phyloP scores from a whole-genome alignment of 2,888 invertebrate genomes.

The Dorcus hopei region DNA sequence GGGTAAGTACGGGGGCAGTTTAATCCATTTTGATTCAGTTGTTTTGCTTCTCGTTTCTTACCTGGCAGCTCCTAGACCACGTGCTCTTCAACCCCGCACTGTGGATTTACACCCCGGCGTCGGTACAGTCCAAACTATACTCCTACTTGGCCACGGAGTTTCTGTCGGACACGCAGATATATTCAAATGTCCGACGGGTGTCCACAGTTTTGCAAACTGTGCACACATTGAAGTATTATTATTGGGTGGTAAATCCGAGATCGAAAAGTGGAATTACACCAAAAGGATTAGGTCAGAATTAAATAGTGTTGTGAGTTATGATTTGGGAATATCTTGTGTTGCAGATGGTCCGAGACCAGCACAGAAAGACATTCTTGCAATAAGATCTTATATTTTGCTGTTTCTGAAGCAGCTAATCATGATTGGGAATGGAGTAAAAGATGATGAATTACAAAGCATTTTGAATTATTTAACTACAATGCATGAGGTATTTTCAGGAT shows the following conservation, averaged over 20 bases:
- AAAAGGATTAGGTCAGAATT: constrained; percentile 82
- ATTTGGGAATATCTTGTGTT: constrained; percentile 29
- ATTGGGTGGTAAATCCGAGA: constrained; percentile 96
- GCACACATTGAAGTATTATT: constrained; percentile 98
- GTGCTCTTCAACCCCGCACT: constrained; percentile 98
- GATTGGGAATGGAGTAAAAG: constrained; percentile 95
- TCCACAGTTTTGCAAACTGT: constrained; percentile 97
- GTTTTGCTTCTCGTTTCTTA: constrained; percentile 86
- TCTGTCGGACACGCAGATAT: constrained; percentile 94
- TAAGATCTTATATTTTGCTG: constrained; percentile 90
- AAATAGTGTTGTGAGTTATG: background rate
- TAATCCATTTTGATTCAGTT: constrained; percentile 70
- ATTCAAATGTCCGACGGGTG: constrained; percentile 93
- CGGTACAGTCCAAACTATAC: constrained; percentile 92
- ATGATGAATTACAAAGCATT: constrained; percentile 97
- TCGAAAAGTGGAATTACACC: constrained; percentile 93
- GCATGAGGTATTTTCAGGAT: constrained; percentile 71
- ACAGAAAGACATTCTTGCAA: constrained; percentile 90
- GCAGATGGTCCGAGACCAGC: constrained; percentile 91
- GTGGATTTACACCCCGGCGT: constrained; percentile 97
- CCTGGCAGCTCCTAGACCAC: constrained; percentile 97
- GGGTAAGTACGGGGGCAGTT: constrained; percentile 57
- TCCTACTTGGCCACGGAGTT: constrained; percentile 99
- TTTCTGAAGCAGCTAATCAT: constrained; percentile 95
- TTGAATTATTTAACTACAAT: constrained; percentile 97